Percentiles rank a stretch among this genome's conserved stretches.
Conservation (phyloP, 1,140 invertebrate species). For the Sipha flava region DNA sequence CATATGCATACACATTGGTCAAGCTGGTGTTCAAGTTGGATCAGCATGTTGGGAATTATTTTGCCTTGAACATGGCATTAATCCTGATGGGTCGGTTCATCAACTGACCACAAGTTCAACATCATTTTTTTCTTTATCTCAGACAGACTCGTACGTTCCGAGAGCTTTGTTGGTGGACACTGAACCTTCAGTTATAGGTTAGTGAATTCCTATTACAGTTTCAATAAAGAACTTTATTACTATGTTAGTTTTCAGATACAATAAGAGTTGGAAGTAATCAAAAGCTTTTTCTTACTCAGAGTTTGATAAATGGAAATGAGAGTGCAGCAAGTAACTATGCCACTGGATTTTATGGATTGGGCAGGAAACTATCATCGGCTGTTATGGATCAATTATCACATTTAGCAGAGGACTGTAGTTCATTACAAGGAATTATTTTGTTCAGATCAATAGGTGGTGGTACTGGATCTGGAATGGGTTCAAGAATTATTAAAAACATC, state of each 20-base stretch:
- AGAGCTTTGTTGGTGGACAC: constrained; percentile 70
- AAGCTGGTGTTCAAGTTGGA: constrained; percentile 67
- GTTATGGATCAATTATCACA: constrained; percentile 42
- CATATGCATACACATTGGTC: constrained; percentile 61
- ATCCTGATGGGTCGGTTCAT: constrained; percentile 52
- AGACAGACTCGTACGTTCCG: constrained; percentile 63
- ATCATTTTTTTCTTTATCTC: constrained; percentile 59
- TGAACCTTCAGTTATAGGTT: constrained; percentile 63
- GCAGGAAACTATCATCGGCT: constrained; percentile 49
- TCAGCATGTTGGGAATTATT: constrained; percentile 62
- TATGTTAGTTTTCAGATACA: constrained; percentile 49
- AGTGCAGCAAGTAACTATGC: constrained; percentile 83
- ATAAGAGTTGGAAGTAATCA: constrained; percentile 63
- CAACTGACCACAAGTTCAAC: constrained; percentile 47
- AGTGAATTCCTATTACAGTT: not conserved
- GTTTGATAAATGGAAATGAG: constrained; percentile 73
- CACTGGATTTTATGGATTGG: constrained; percentile 55
- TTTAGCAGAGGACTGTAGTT: constrained; percentile 46
- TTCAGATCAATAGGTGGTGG: constrained; percentile 68
- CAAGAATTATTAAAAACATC: constrained; percentile 67
- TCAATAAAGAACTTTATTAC: not conserved
- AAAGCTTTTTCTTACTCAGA: constrained; percentile 66
- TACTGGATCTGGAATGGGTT: constrained; percentile 72
- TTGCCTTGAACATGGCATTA: constrained; percentile 63
- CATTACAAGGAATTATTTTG: constrained; percentile 43